A percentile compares a stretch with the other conserved stretches of the same genome.
phyloP scores from a whole-genome alignment of 1,140 invertebrate species.

The Anadara kagoshimensis region DNA sequence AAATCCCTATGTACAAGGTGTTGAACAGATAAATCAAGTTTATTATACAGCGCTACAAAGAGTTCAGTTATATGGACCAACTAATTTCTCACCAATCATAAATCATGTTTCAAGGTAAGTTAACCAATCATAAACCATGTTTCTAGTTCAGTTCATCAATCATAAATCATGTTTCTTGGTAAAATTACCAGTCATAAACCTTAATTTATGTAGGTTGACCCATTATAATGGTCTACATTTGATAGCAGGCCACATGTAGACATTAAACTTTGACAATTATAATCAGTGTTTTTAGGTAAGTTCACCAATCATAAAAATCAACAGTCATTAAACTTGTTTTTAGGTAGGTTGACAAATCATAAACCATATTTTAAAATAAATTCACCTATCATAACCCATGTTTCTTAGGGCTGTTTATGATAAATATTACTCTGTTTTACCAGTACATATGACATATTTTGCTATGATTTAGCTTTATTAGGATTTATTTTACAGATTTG shows the following conservation, averaged over 20 bases:
- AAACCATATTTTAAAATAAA: too few relatives aligned
- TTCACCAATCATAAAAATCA: neutral
- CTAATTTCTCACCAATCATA: constrained; percentile 81
- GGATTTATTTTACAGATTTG: constrained; percentile 43
- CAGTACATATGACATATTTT: too few relatives aligned
- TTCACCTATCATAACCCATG: constrained; percentile 77
- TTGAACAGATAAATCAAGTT: constrained; percentile 73
- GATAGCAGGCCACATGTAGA: too few relatives aligned
- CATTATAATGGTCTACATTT: too few relatives aligned
- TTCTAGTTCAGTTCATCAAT: too few relatives aligned
- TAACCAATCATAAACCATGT: neutral
- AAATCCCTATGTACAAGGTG: constrained; percentile 69
- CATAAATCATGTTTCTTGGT: too few relatives aligned
- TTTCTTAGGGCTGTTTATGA: too few relatives aligned
- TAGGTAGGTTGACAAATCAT: too few relatives aligned
- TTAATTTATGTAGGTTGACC: too few relatives aligned
- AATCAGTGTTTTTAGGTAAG: constrained; percentile 73
- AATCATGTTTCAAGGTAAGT: constrained; percentile 73
- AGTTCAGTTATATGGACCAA: constrained; percentile 81
- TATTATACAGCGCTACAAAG: constrained; percentile 72
- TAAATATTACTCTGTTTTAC: too few relatives aligned
- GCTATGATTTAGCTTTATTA: neutral
- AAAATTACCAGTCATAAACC: too few relatives aligned
- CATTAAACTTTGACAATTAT: constrained; percentile 75
- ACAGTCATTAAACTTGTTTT: too few relatives aligned